phyloP scores from a whole-genome alignment of 2,797 vertebrate species.

The Micropoecilia bifurca region DNA sequence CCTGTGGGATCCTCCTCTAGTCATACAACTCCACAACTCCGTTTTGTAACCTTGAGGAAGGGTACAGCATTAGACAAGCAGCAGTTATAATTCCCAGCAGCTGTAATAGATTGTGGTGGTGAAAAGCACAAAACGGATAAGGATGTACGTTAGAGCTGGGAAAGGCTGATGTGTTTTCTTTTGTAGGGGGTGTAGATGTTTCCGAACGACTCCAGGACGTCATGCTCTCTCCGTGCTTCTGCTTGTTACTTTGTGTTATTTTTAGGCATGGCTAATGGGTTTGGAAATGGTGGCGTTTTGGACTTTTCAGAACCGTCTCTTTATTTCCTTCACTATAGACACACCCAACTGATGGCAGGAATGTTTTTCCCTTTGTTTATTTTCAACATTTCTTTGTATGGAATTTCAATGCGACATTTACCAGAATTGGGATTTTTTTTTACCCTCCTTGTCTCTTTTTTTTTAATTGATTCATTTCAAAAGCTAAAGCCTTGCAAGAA shows the following conservation, averaged over 20 bases:
- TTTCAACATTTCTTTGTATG: constrained; percentile 51
- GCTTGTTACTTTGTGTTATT: constrained; percentile 50
- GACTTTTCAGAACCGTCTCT: neutral
- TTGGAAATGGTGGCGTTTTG: constrained; percentile 25
- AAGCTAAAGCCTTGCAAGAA: constrained; percentile 14
- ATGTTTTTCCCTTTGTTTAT: constrained; percentile 48
- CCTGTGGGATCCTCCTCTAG: neutral
- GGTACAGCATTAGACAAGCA: neutral
- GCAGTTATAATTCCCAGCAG: neutral
- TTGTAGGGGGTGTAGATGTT: constrained; percentile 35
- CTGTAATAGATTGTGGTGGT: neutral
- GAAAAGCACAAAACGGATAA: constrained; percentile 5
- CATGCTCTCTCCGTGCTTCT: constrained; percentile 29
- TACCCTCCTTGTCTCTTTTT: constrained; percentile 33
- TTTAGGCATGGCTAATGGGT: constrained; percentile 59
- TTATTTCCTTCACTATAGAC: neutral
- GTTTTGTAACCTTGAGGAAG: neutral
- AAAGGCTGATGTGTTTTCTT: constrained; percentile 5
- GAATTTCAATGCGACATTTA: constrained; percentile 39
- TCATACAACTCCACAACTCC: neutral
- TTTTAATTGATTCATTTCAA: constrained; percentile 48
- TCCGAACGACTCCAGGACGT: constrained; percentile 55
- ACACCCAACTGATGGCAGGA: neutral
- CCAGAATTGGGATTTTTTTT: constrained; percentile 15
- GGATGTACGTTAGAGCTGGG: neutral